phyloP scores from a whole-genome alignment of 2,113 vertebrate genomes.

The Corythaixoides concolor region DNA sequence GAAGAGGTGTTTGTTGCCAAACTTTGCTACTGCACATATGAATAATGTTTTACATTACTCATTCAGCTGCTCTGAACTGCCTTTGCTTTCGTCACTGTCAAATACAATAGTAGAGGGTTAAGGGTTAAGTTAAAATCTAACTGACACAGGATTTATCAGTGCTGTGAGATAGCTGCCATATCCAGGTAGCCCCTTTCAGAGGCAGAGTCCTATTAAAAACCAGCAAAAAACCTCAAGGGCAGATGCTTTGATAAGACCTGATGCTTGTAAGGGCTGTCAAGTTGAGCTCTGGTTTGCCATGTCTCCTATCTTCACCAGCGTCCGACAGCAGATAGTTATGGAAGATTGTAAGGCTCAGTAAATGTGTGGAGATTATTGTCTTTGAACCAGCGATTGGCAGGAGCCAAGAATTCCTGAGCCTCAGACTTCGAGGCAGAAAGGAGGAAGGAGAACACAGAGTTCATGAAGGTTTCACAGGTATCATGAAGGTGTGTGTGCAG shows the following conservation, averaged over 20 bases:
- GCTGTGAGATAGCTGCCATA: neutral
- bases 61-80: neutral
- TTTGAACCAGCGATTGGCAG: neutral
- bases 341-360: neutral
- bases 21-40: neutral
- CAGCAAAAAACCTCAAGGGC: neutral
- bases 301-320: neutral
- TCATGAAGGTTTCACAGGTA: neutral
- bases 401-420: neutral
- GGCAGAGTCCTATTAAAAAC: neutral
- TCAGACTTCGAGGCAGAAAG: neutral
- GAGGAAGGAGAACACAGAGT: rapidly evolving
- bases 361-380: neutral
- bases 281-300: neutral
- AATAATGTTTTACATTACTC: neutral
- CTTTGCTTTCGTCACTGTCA: neutral
- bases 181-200: neutral
- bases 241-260: neutral
- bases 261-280: neutral
- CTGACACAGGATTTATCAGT: neutral
- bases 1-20: neutral
- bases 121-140: no score
- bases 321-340: neutral
- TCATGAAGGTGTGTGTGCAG: neutral
- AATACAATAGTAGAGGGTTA: neutral